Base-by-base conservation (phyloP, 2,797 vertebrate genomes). In the Hafferia zeledoni region DNA sequence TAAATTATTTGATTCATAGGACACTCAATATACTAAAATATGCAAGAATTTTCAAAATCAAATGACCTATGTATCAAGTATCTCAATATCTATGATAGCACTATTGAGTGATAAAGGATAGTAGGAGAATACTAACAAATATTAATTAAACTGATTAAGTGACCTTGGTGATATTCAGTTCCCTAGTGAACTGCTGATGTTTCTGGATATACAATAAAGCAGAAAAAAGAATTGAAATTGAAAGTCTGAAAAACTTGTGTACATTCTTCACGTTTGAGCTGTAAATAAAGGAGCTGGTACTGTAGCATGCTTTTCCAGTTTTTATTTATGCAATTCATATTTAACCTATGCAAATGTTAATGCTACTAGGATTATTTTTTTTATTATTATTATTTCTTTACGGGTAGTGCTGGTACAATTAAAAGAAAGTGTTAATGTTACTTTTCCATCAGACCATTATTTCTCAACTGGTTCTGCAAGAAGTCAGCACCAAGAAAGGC, bases 1-100 rank as follows among this genome's bases (percentile, higher is more conserved):
- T 93, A 96, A 96, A 96, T 95, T 84, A 93, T 94, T 94, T 78
- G 78, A 96, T 91, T 95, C 82, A 59, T 63, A 57, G 37, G 49
- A 93, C 93, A 91, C 88, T 94, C 67, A 79, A 78, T 60, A 69
- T 80, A 89, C 33, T 49, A 71, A 88, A 94, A 90, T 89, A 78
- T 91, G 82, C 75, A 72, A 94, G 95, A 84, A 57, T 68, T 52
- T 80, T 84, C 33, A 71, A 80, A 95, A 91, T 59, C 6, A 5
- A 84, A 46, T 78, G 35, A 90, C 63, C 71, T 90, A 52, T 87
- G 30, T 84, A 83, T 85, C 3, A 2, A 92, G 50, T 75, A 77
- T 37, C 52, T 77, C 57, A 52, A 13, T 49, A 67, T 71, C 68
- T 71, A 44, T 44, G 16, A 65, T 39, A 63, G 69, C 7, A 47